Conservation (phyloP, 2,797 vertebrate genomes). For the Sarcoramphus papa region DNA sequence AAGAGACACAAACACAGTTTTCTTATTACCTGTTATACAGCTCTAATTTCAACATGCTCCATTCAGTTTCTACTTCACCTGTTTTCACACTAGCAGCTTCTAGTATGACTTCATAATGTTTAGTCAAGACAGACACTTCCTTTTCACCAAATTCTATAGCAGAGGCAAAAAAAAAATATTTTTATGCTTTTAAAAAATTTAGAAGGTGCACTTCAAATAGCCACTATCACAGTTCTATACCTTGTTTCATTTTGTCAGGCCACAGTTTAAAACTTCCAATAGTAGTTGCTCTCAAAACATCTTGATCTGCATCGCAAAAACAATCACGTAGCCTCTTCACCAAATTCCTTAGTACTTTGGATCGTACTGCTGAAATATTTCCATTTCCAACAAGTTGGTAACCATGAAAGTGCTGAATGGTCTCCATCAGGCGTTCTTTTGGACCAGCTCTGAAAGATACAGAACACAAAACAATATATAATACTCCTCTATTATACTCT, state of each 20-base stretch:
- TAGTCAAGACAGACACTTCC: conserved; percentile 52
- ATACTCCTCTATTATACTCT: neutral
- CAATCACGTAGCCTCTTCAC: conserved; percentile 38
- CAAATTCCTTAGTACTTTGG: conserved; percentile 47
- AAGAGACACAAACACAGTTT: neutral
- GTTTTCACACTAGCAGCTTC: conserved; percentile 59
- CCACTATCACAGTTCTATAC: neutral
- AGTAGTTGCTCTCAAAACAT: conserved; percentile 53
- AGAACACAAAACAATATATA: neutral
- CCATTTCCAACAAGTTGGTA: conserved; percentile 50
- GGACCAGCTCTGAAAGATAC: conserved; percentile 43
- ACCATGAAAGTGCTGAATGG: conserved; percentile 36
- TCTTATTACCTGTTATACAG: conserved; percentile 56
- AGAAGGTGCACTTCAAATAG: neutral
- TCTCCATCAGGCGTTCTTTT: conserved; percentile 43
- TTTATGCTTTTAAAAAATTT: neutral
- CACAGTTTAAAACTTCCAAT: conserved; percentile 69
- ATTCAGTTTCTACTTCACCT: conserved; percentile 47
- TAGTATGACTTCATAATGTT: conserved; percentile 53
- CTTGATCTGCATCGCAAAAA: conserved; percentile 61
- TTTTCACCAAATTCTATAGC: conserved; percentile 64
- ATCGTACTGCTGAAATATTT: conserved; percentile 47
- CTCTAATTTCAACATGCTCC: conserved; percentile 65
- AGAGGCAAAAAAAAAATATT: neutral
- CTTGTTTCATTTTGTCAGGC: conserved; percentile 60